Evolutionary conservation across 2,113 vertebrate species (phyloP).

Genomic region (Scatophagus argus): DNA sequence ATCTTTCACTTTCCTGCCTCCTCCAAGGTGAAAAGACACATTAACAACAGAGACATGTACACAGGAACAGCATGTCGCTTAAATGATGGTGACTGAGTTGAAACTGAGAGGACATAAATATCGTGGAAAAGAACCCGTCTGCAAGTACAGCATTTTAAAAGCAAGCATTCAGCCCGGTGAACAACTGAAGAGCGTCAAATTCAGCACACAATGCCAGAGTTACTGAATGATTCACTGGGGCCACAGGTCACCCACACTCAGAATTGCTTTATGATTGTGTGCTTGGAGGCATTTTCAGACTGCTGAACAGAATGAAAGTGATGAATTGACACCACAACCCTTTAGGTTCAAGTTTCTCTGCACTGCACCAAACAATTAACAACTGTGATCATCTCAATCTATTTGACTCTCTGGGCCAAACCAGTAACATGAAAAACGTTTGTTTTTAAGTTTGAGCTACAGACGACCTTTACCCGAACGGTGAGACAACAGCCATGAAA

Average conservation of each 20-base stretch:
- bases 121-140: background rate
- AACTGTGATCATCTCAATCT: conserved; percentile 4
- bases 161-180: conserved; percentile 14
- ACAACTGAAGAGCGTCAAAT: background rate
- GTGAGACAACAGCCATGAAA: background rate
- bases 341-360: background rate
- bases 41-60: conserved; percentile 14
- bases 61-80: background rate
- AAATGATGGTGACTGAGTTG: conserved; percentile 14
- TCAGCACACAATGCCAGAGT: conserved; percentile 42
- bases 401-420: background rate
- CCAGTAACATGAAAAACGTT: background rate
- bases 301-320: conserved; percentile 30
- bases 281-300: conserved; percentile 54
- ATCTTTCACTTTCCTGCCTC: conserved; percentile 35
- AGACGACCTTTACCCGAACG: background rate
- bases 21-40: conserved; percentile 43
- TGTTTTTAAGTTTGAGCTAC: background rate
- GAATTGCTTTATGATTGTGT: conserved; percentile 69
- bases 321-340: conserved; percentile 17
- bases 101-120: conserved; percentile 14
- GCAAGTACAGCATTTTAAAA: conserved; percentile 13
- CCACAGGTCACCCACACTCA: conserved; percentile 42
- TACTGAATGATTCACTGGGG: conserved; percentile 62
- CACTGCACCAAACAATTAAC: conserved; percentile 24